Base-by-base conservation (phyloP, 2,113 vertebrate genomes). In the Cyprinodon brontotheroides region DNA sequence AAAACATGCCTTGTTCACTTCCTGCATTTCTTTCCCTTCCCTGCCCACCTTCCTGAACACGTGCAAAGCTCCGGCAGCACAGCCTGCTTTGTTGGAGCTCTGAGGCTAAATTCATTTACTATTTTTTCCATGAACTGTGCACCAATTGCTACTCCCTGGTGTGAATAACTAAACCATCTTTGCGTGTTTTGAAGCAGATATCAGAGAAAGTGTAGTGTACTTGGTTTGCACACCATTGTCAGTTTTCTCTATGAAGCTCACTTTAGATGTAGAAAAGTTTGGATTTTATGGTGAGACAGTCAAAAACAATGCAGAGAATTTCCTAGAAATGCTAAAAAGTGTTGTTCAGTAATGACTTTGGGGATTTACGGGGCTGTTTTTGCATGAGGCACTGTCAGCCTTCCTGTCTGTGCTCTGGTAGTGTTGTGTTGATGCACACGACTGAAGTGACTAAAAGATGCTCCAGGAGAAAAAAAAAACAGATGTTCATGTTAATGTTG, bases 141-240 rank as follows among this genome's bases (percentile, higher is more conserved):
- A 73, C 64, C 75, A 61, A 73, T 80, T 76, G 38, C 1, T 82
- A 72, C 62, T 81, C 91, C 89, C 87, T 29, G 70, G 43, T 80
- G 92, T 93, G 88, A 93, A 85, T 94, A 94, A 93, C 94, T 93
- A 1, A 80, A 92, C 78, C 89, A 87, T 85, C 92, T 88, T 92
- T 92, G 86, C 86, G 92, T 65, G 68, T 90, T 90, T 87, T 94
- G 90, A 93, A 94, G 92, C 75, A 79, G 6, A 87, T 91, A 93
- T 92, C 82, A 91, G 93, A 93, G 85, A 39, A 69, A 75, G 79
- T 12, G 8, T n/a, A 69, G 76, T 81, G 72, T 82, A n/a, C 79
- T 81, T 64, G 72, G 71, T 50, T 70, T 81, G 66, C 69, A 80
- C 69, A 74, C n/a, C n/a, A n/a, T n/a, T n/a, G n/a, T n/a, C n/a